phyloP scores from a whole-genome alignment of 1,140 invertebrate species.

The Nephila pilipes region DNA sequence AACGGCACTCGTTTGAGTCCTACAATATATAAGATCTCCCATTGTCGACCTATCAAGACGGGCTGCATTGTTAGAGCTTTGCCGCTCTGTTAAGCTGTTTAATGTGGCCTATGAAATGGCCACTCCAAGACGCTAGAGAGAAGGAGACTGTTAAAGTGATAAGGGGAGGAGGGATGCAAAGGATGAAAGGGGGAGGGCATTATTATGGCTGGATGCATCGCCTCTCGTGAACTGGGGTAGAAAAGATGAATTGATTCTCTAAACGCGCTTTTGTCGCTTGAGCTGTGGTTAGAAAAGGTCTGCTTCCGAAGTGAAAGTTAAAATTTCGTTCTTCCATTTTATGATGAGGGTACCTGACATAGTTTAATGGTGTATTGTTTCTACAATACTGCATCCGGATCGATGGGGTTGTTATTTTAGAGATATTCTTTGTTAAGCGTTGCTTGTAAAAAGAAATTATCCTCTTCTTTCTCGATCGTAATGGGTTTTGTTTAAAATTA shows the following conservation, averaged over 20 bases:
- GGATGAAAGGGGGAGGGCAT: conserved; percentile 32
- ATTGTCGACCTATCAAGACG: conserved; percentile 67
- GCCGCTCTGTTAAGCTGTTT: conserved; percentile 75
- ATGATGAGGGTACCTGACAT: conserved; percentile 23
- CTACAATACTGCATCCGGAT: not conserved
- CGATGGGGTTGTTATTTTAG: not conserved
- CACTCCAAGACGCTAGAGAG: conserved; percentile 54
- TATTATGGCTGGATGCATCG: conserved; percentile 74
- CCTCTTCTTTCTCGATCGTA: not conserved
- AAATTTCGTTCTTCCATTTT: conserved; percentile 41
- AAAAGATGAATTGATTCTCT: conserved; percentile 76
- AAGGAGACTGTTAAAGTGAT: conserved; percentile 45
- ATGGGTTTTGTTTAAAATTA: not conserved
- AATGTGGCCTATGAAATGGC: conserved; percentile 75
- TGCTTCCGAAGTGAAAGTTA: conserved; percentile 48
- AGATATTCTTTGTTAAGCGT: not conserved
- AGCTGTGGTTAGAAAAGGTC: conserved; percentile 61
- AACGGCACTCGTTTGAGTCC: conserved; percentile 64
- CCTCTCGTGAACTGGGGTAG: conserved; percentile 72
- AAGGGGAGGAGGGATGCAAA: conserved; percentile 6
- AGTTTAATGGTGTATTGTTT: not conserved
- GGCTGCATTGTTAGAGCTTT: conserved; percentile 71
- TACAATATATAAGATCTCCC: conserved; percentile 71
- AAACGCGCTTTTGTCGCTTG: conserved; percentile 70
- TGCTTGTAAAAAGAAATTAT: not conserved